Evolutionary conservation across 2,113 vertebrate species (phyloP).

Genomic region (Pelecanus crispus): DNA sequence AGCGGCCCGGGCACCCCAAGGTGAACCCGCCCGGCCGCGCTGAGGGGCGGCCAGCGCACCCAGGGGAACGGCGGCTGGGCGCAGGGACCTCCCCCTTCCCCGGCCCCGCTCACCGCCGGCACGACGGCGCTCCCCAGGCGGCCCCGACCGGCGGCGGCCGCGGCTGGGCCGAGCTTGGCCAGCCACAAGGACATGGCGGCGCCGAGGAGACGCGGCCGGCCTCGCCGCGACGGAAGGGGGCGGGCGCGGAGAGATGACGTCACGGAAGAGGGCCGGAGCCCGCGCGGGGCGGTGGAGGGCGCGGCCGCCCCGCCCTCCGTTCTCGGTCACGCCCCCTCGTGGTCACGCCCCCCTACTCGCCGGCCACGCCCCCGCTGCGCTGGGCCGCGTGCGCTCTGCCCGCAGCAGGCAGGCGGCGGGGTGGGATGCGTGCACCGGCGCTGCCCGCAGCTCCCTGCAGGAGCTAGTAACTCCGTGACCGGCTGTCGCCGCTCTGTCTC

Average conservation of each 20-base stretch:
- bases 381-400: neutral
- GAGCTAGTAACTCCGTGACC: neutral
- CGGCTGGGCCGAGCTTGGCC: neutral
- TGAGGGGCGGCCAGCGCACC: neutral
- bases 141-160: neutral
- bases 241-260: neutral
- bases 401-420: neutral
- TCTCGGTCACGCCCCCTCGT: neutral
- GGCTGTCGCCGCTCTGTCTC: neutral
- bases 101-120: constrained; percentile 35
- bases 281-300: too few species aligned
- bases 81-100: neutral
- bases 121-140: neutral
- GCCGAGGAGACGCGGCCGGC: fast-evolving
- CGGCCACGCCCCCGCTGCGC: neutral
- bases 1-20: neutral
- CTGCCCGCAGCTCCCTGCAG: neutral
- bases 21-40: neutral
- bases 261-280: neutral
- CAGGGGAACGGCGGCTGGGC: too few species aligned
- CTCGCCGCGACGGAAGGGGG: neutral
- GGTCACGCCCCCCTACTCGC: too few species aligned
- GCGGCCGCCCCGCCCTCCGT: too few species aligned
- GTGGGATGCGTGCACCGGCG: neutral
- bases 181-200: constrained; percentile 47